Evolutionary conservation across 1,140 invertebrate species (phyloP).

Genomic region (Trissolcus basalis): DNA sequence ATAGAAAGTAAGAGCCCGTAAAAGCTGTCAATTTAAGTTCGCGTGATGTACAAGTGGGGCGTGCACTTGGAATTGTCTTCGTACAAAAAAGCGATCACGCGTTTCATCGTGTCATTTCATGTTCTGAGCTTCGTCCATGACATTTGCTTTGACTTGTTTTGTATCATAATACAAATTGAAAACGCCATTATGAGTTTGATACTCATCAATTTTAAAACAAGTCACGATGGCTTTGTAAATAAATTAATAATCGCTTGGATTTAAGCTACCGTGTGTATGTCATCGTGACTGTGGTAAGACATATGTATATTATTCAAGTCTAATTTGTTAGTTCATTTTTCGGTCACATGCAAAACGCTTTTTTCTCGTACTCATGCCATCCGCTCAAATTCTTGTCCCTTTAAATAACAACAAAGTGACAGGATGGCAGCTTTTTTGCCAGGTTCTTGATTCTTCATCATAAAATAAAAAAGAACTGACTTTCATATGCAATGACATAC

Average conservation of each 20-base stretch:
- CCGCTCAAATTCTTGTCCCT: background rate
- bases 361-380: background rate
- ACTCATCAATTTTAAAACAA: conserved; percentile 26
- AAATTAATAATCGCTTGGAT: conserved; percentile 4
- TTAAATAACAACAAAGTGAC: background rate
- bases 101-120: conserved; percentile 30
- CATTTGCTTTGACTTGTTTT: conserved; percentile 26
- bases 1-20: background rate
- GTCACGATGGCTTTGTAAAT: conserved; percentile 33
- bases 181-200: conserved; percentile 34
- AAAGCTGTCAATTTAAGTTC: conserved; percentile 27
- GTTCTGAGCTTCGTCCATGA: conserved; percentile 16
- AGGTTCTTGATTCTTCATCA: conserved; percentile 44
- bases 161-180: conserved; percentile 36
- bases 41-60: conserved; percentile 7
- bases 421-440: conserved; percentile 23
- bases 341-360: background rate
- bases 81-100: conserved; percentile 32
- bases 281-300: conserved; percentile 24
- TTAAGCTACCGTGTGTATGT: conserved; percentile 4
- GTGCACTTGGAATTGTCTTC: conserved; percentile 56
- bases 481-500: conserved; percentile 55
- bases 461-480: conserved; percentile 57
- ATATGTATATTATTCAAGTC: conserved; percentile 40
- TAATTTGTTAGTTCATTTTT: conserved; percentile 11